A percentile compares a stretch with the other conserved stretches of the same genome.
Conservation (phyloP, 2,888 invertebrate species). For the Coenonympha glycerion region DNA sequence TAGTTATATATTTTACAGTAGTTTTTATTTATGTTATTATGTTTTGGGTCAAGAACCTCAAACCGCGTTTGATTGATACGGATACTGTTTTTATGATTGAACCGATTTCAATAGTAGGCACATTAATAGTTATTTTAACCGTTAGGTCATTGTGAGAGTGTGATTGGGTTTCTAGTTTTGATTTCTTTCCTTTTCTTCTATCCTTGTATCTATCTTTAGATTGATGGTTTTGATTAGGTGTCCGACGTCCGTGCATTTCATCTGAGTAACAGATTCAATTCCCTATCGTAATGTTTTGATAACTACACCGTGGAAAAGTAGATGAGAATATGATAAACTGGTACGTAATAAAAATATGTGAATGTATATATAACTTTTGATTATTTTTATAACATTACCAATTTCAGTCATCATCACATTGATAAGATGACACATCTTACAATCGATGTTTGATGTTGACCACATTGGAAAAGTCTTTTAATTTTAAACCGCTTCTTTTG, state of each 20-base stretch:
- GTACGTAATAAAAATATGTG: too few relatives aligned
- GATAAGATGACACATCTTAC: too few relatives aligned
- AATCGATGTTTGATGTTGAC: too few relatives aligned
- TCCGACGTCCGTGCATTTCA: not conserved
- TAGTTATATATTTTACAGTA: not conserved
- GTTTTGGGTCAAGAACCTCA: slow-evolving; percentile 9
- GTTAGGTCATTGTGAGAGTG: not conserved
- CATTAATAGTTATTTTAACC: slow-evolving; percentile 1
- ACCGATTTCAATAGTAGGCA: slow-evolving; percentile 2
- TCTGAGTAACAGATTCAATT: not conserved
- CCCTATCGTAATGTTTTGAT: not conserved
- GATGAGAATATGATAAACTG: too few relatives aligned
- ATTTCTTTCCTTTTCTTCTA: not conserved
- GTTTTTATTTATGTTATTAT: not conserved
- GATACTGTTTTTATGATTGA: slow-evolving; percentile 6
- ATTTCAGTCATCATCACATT: too few relatives aligned
- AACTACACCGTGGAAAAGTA: too few relatives aligned
- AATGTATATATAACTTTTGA: too few relatives aligned
- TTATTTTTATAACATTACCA: too few relatives aligned
- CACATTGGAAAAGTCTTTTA: too few relatives aligned
- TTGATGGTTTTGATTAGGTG: not conserved
- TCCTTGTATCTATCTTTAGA: not conserved
- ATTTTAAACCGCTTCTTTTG: too few relatives aligned
- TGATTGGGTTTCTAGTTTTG: not conserved
- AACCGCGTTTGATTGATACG: slow-evolving; percentile 2